Base-by-base conservation (phyloP, 2,888 invertebrate species). In the Microplitis manilae region DNA sequence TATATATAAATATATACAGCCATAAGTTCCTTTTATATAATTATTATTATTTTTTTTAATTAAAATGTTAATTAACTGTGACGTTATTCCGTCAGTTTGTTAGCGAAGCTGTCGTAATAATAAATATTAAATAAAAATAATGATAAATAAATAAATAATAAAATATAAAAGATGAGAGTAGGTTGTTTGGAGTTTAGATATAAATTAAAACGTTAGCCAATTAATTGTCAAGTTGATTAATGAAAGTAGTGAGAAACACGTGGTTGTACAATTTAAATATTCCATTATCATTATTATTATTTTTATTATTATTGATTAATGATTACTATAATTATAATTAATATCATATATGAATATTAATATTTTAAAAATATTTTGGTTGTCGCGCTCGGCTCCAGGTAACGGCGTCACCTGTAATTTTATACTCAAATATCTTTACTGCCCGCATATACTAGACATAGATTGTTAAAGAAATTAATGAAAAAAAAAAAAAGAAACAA, bases 321-420 rank as follows among this genome's bases (percentile, higher is more conserved):
- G n/a, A 40, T 68, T n/a, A 40, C 69, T 74, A 69, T 70, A 78
- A 80, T 73, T 79, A 75, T 80, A 77, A 78, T 80, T 77, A 76
- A 78, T 79, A 75, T 75, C 77, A 79, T 5, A 62, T 15, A 62
- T 62, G 20, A 17, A 62, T 15, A 62, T 62, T 7, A 17, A 62
- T 62, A 30, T 30, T 30, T 30, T 4, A 30, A 30, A 62, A 17
- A 62, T 62, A 75, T 77, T 77, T 78, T 78, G 76, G 69, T 79
- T 77, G 68, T 74, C 61, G 61, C 68, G 75, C 77, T 81, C 79
- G 81, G 65, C 73, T 73, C 65, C 30, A 60, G 65, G 30, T 73
- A 50, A 73, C 73, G 73, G 73, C 73, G 61, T 61, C 61, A 73
- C 41, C 64, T 73, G 64, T 73, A 73, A 73, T 73, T 74, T 74